Conservation (phyloP, 35 echinoderm and acorn worm species). For the Apostichopus japonicus region DNA sequence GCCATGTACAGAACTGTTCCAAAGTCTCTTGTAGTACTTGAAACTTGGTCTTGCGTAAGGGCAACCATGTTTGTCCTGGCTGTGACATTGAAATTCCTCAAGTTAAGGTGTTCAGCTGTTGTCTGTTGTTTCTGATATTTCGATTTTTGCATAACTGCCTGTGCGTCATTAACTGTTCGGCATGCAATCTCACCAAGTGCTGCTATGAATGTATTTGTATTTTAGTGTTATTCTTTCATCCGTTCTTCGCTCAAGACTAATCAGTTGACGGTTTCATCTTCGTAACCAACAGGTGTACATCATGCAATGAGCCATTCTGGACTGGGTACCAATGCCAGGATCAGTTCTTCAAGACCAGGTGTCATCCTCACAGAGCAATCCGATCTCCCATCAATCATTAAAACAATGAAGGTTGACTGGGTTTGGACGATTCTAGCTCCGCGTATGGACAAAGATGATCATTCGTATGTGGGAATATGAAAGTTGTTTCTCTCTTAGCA, state of each 20-base stretch:
- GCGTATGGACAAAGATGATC: background rate
- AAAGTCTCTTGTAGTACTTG: no score
- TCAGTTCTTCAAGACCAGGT: constrained; percentile 31
- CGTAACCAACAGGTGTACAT: constrained; percentile 47
- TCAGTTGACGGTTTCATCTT: constrained; percentile 31
- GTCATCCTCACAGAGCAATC: background rate
- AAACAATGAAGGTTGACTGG: background rate
- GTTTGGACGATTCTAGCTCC: background rate
- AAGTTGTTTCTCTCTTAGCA: no score
- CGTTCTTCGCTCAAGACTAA: constrained; percentile 20
- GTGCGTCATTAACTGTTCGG: constrained; percentile 23
- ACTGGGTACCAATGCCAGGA: background rate
- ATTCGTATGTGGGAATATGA: background rate
- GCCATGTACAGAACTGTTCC: no score
- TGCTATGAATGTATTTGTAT: background rate
- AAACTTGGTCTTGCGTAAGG: no score
- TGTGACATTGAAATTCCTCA: no score
- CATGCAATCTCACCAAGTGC: background rate
- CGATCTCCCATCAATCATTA: background rate
- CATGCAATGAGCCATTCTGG: constrained; percentile 45
- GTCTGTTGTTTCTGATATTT: background rate
- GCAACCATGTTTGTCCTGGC: no score
- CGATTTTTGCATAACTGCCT: background rate
- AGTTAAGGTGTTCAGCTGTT: background rate
- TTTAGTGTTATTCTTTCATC: background rate